phyloP scores from a whole-genome alignment of 2,113 vertebrate genomes.

The Echinops telfairi region DNA sequence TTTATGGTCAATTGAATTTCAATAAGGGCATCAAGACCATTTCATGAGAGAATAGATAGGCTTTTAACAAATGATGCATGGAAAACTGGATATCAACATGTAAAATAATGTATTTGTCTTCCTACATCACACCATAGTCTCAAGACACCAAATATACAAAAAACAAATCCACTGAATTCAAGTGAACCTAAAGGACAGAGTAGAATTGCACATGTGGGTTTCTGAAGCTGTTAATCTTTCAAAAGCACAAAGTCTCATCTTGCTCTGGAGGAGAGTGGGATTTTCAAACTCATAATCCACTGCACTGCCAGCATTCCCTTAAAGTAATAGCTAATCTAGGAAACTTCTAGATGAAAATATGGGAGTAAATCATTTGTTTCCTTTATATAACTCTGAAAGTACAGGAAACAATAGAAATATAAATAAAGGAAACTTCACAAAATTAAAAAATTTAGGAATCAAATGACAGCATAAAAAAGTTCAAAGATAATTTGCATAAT shows the following conservation, averaged over 20 bases:
- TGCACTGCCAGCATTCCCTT: too few relatives aligned
- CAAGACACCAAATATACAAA: too few relatives aligned
- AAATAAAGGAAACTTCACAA: background rate
- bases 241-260: too few relatives aligned
- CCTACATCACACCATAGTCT: background rate
- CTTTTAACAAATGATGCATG: background rate
- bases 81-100: background rate
- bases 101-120: background rate
- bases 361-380: background rate
- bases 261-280: too few relatives aligned
- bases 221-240: too few relatives aligned
- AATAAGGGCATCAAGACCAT: background rate
- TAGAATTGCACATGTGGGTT: too few relatives aligned
- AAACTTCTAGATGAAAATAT: background rate
- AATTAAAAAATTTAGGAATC: background rate
- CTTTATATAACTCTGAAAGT: background rate
- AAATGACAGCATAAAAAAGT: background rate
- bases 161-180: too few relatives aligned
- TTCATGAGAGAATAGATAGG: background rate
- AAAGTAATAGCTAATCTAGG: background rate
- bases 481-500: background rate
- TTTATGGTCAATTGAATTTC: background rate
- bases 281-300: too few relatives aligned
- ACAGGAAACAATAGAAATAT: background rate
- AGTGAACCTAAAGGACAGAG: too few relatives aligned